Conservation (phyloP, 2,797 vertebrate genomes). For the Sphaeramia orbicularis region DNA sequence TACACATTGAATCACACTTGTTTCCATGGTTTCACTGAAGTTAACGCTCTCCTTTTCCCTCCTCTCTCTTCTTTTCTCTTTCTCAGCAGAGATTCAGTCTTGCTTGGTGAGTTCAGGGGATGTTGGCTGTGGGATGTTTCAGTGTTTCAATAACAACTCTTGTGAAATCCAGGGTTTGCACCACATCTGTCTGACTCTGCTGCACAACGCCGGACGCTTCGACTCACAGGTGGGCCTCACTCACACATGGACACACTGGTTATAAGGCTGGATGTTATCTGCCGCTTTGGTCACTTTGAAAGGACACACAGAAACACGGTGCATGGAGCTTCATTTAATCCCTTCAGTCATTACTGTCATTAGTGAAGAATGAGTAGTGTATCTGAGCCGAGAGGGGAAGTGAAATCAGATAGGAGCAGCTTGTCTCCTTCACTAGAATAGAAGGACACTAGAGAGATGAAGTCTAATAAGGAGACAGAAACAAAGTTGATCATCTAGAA, state of each 20-base stretch:
- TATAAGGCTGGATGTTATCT: no score
- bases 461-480: conserved; percentile 14
- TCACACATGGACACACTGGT: background rate
- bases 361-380: conserved; percentile 62
- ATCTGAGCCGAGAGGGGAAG: conserved; percentile 54
- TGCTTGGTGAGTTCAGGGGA: conserved; percentile 94
- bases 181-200: conserved; percentile 95
- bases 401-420: conserved; percentile 73
- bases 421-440: conserved; percentile 68
- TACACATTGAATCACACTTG: no score
- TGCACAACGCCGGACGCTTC: conserved; percentile 96
- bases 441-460: conserved; percentile 56
- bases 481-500: no score
- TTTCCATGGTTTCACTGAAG: no score
- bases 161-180: conserved; percentile 95
- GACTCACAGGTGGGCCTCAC: conserved; percentile 90
- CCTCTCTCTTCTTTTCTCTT: background rate
- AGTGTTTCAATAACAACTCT: conserved; percentile 97
- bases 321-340: conserved; percentile 53
- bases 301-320: no score
- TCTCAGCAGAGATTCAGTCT: conserved; percentile 93
- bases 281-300: no score
- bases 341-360: conserved; percentile 58
- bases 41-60: no score
- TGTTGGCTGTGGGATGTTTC: conserved; percentile 95